Evolutionary conservation across 2,797 vertebrate genomes (phyloP), one percentile per base, ranked within the genome.

Genomic region (Centroberyx gerrardi): DNA sequence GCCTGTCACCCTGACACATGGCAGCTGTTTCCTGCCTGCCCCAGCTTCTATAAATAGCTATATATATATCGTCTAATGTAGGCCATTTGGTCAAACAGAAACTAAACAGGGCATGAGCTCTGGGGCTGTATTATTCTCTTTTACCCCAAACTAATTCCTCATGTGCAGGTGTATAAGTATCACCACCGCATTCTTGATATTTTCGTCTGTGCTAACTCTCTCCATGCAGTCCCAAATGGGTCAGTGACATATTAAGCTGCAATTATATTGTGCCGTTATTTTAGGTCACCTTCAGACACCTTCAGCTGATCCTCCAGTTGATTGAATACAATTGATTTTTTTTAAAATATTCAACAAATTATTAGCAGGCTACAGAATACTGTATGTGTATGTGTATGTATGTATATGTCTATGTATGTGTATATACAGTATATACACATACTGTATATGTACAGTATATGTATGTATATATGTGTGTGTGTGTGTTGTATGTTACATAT

Each of bases 71-170:
- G 91, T 81, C 90, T 91, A 91, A 93, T 92, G 88, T 93, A 90
- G 93, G 92, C 87, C 92, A 87, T 90, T 93, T 93, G 93, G 93
- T 94, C 93, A 94, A 94, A 87, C 85, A 60, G 79, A 85, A 80
- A 86, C 92, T 82, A 91, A 92, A 90, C 88, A 84, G 89, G 90
- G 75, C 86, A 80, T 55, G 59, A 78, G 83, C 78, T 81, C 63
- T 2, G 7, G 68, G 82, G 76, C 67, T 28, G 44, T 64, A 73
- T 81, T 72, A 86, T 73, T 73, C 78, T 78, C 62, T 74, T 83
- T 87, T 82, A 83, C 83, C 84, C 80, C 36, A 65, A 79, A 88
- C 40, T 22, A 31, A 82, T 88, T 87, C 68, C 68, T 84, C 69
- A 74, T 56, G 58, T 48, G 59, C 72, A 80, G 81, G 83, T 85